Percentiles rank a stretch among this genome's conserved stretches.
Evolutionary conservation across 2,113 vertebrate species (phyloP).

Genomic region (Meriones unguiculatus): DNA sequence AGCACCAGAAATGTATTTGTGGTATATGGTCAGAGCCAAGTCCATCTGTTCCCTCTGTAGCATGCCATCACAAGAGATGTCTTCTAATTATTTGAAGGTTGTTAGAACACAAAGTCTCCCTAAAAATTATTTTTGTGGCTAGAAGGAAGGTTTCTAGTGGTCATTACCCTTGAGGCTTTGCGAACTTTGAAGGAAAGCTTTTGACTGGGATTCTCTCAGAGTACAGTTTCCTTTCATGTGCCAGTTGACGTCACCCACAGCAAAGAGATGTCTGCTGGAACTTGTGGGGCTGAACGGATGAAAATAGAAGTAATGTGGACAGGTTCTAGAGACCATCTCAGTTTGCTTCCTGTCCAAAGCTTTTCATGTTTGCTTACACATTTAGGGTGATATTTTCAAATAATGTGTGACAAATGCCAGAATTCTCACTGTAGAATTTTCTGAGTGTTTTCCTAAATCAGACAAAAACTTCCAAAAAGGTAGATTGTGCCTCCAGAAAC

Average conservation of each 20-base stretch:
- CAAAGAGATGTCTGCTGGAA: neutral
- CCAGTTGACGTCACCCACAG: neutral
- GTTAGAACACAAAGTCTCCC: neutral
- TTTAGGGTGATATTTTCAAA: constrained; percentile 47
- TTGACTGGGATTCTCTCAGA: neutral
- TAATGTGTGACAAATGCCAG: constrained; percentile 2
- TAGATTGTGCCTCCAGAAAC: neutral
- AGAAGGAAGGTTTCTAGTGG: constrained; percentile 21
- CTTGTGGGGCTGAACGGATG: neutral
- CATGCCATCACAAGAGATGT: neutral
- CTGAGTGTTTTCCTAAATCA: constrained; percentile 6
- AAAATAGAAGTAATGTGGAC: neutral
- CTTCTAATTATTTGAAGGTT: constrained; percentile 11
- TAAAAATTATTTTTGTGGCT: constrained; percentile 32
- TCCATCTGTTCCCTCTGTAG: neutral
- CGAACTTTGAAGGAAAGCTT: constrained; percentile 13
- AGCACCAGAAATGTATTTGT: neutral
- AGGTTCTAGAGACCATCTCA: neutral
- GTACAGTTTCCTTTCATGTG: neutral
- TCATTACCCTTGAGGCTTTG: neutral
- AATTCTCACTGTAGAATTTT: constrained; percentile 34
- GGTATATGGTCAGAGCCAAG: neutral
- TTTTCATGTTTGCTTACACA: constrained; percentile 17
- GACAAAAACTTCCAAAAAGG: neutral
- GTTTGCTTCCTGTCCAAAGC: neutral